Conservation (phyloP, 2,888 invertebrate species). For the Lasioglossum oenotherae region DNA sequence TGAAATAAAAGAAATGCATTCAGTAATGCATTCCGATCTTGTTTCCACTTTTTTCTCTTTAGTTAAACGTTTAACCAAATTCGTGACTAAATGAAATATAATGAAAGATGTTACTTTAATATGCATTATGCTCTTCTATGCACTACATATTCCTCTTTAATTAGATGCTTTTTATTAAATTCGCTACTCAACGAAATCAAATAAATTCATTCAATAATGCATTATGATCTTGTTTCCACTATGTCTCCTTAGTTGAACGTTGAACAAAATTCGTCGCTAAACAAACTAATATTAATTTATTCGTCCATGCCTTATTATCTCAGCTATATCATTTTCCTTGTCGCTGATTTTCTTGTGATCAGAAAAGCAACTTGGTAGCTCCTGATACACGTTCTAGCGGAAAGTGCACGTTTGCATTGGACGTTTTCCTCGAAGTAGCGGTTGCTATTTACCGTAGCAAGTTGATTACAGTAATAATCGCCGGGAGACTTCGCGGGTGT, state of each 20-base stretch:
- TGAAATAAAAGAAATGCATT: background rate
- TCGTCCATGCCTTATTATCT: background rate
- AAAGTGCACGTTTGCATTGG: background rate
- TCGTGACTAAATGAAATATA: background rate
- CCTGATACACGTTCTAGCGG: background rate
- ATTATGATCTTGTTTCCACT: background rate
- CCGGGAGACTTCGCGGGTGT: background rate
- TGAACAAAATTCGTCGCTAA: background rate
- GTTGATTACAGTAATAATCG: background rate
- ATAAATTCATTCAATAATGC: no score
- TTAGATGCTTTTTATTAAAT: no score
- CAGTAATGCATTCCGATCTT: background rate
- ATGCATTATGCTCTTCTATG: background rate
- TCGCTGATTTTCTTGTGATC: background rate
- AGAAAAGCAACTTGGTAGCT: background rate
- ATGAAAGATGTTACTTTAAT: background rate
- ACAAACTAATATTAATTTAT: background rate
- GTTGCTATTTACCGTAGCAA: constrained; percentile 5
- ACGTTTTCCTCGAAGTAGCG: background rate
- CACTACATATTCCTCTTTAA: no score
- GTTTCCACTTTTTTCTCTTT: background rate
- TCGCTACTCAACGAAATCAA: no score
- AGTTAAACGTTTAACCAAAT: background rate
- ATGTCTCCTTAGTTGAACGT: background rate
- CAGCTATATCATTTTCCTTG: background rate